Evolutionary conservation across 1,140 invertebrate species (phyloP).

Genomic region (Macrobrachium rosenbergii): DNA sequence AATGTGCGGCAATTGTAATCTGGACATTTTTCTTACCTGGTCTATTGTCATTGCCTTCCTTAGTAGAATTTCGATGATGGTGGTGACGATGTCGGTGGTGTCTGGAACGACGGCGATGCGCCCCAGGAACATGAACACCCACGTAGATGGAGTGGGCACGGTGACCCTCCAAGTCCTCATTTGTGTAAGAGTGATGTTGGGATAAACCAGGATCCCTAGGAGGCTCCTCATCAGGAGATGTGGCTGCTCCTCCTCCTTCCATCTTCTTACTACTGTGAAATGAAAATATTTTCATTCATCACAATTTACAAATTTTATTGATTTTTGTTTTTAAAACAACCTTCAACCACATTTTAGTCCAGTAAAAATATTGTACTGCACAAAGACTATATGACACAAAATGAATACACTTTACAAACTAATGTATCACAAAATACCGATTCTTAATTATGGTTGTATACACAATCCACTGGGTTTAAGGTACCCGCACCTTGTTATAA

Average conservation of each 20-base stretch:
- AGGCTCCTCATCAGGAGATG: conserved; percentile 72
- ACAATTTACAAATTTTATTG: neutral
- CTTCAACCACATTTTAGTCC: too few species aligned
- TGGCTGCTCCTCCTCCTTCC: conserved; percentile 61
- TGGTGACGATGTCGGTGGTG: conserved; percentile 74
- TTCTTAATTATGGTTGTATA: too few species aligned
- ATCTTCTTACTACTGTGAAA: conserved; percentile 25
- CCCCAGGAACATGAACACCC: conserved; percentile 82
- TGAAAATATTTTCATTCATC: neutral
- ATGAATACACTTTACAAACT: too few species aligned
- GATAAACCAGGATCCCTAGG: conserved; percentile 86
- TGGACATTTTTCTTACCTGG: conserved; percentile 67
- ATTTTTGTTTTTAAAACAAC: too few species aligned
- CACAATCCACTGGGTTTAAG: too few species aligned
- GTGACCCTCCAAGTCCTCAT: conserved; percentile 75
- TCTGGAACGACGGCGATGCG: conserved; percentile 47
- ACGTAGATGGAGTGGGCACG: conserved; percentile 90
- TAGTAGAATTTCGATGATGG: conserved; percentile 68
- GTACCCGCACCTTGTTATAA: too few species aligned
- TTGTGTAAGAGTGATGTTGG: conserved; percentile 74
- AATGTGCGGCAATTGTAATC: too few species aligned
- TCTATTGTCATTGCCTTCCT: conserved; percentile 66
- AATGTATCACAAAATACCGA: too few species aligned
- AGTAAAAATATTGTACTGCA: too few species aligned
- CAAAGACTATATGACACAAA: too few species aligned